phyloP scores from a whole-genome alignment of 2,113 vertebrate genomes.

The Thermophis baileyi region DNA sequence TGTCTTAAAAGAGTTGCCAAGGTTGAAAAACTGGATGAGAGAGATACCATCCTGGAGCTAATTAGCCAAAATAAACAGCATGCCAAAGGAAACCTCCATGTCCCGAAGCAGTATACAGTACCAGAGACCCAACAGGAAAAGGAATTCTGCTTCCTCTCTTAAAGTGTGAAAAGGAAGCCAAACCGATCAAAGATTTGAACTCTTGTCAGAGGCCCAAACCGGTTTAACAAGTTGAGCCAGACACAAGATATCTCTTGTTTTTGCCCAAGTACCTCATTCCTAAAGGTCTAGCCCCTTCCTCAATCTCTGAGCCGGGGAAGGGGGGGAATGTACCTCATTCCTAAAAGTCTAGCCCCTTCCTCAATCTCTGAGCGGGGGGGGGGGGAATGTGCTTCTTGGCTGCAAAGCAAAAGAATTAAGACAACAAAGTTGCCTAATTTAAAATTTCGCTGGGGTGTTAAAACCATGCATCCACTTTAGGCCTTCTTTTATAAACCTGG shows the following conservation, averaged over 20 bases:
- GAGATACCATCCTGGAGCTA: background rate
- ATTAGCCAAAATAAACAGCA: background rate
- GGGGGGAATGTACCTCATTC: background rate
- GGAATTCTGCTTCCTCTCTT: background rate
- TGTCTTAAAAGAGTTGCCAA: background rate
- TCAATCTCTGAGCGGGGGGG: background rate
- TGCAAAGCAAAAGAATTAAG: background rate
- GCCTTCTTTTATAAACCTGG: background rate
- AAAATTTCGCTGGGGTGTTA: background rate
- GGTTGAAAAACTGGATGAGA: background rate
- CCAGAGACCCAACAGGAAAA: background rate
- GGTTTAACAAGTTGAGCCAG: background rate
- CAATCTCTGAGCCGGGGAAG: background rate
- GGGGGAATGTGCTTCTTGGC: background rate
- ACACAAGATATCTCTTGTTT: background rate
- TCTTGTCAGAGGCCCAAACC: background rate
- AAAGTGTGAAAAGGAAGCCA: background rate
- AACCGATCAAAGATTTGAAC: background rate
- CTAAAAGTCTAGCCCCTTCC: background rate
- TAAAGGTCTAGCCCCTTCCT: background rate
- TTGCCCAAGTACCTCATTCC: background rate
- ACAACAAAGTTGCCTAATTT: background rate
- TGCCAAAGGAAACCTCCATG: background rate
- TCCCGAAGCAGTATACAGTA: background rate
- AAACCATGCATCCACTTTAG: background rate